A percentile compares a stretch with the other conserved stretches of the same genome.
Conservation (phyloP, 2,113 vertebrate species). For the Takifugu flavidus region DNA sequence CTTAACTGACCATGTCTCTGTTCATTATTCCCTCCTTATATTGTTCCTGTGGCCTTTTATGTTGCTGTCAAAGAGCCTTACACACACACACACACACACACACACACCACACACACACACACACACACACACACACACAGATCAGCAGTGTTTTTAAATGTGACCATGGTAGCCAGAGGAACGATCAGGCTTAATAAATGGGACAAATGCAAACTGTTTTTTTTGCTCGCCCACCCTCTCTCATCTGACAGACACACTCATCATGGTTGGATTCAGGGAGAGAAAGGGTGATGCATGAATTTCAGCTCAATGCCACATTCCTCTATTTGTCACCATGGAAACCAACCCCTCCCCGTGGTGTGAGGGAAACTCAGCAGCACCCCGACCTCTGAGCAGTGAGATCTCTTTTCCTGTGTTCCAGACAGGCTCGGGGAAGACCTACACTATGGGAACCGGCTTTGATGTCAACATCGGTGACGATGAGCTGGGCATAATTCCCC, state of each 20-base stretch:
- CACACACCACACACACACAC: conserved; percentile 14
- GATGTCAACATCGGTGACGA: conserved; percentile 89
- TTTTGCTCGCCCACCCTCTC: neutral
- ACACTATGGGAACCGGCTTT: conserved; percentile 98
- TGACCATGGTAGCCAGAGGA: conserved; percentile 15
- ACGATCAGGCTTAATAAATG: conserved; percentile 5
- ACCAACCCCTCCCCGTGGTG: conserved; percentile 32
- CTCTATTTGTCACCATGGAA: conserved; percentile 57
- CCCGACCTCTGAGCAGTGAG: neutral
- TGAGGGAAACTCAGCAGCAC: conserved; percentile 11
- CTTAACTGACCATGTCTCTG: conserved; percentile 18
- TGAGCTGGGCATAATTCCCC: conserved; percentile 94
- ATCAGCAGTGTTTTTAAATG: neutral
- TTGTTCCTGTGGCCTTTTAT: conserved; percentile 39
- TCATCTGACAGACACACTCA: conserved; percentile 20
- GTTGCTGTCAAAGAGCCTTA: conserved; percentile 46
- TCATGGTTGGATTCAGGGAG: conserved; percentile 24
- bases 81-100: conserved; percentile 22
- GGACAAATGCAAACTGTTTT: neutral
- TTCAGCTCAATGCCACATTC: conserved; percentile 61
- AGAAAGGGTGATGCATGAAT: conserved; percentile 35
- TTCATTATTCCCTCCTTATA: conserved; percentile 35
- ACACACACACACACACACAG: conserved; percentile 17
- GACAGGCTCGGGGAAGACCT: conserved; percentile 98
- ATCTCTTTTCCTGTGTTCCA: conserved; percentile 43